These are phyloP conservation scores for Xyrichtys novacula DNA, from an alignment of 2,797 vertebrate genomes.

Conservation along the genomic window DNA sequence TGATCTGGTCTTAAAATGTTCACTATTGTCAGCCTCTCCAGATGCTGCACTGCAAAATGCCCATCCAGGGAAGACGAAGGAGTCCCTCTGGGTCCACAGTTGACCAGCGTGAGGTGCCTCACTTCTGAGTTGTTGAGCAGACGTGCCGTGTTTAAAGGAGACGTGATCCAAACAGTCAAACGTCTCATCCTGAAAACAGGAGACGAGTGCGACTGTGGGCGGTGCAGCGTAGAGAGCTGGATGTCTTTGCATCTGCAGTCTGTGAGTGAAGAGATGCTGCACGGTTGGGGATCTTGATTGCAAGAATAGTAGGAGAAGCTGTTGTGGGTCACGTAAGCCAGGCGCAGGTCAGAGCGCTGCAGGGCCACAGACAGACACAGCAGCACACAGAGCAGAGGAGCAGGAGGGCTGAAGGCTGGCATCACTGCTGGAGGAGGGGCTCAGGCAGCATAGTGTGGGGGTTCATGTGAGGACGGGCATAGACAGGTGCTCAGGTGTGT, in stretches of 20 bases:
- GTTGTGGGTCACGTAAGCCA: constrained; percentile 75
- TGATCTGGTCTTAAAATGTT: constrained; percentile 36
- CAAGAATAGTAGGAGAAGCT: constrained; percentile 75
- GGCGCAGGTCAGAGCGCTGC: constrained; percentile 66
- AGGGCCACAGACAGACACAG: constrained; percentile 62
- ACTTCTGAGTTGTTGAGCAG: constrained; percentile 79
- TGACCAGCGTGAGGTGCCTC: constrained; percentile 74
- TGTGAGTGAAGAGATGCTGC: constrained; percentile 56
- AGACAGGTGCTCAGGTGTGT: background rate
- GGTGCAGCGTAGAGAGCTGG: constrained; percentile 56
- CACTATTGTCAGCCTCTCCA: constrained; percentile 73
- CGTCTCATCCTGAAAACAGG: constrained; percentile 62
- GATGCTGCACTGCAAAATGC: constrained; percentile 73
- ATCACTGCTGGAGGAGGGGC: constrained; percentile 54
- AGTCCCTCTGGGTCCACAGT: constrained; percentile 51
- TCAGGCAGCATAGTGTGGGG: constrained; percentile 32
- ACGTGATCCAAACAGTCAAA: constrained; percentile 77
- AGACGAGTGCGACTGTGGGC: constrained; percentile 50
- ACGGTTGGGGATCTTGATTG: constrained; percentile 65
- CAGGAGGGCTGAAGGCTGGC: constrained; percentile 58
- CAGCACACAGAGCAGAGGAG: constrained; percentile 64
- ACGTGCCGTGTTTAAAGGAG: constrained; percentile 54
- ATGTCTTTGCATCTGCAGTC: constrained; percentile 74
- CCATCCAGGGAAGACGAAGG: constrained; percentile 24
- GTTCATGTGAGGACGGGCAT: background rate